phyloP scores from a whole-genome alignment of 1,140 invertebrate genomes.

The Drosophila tsacasi region DNA sequence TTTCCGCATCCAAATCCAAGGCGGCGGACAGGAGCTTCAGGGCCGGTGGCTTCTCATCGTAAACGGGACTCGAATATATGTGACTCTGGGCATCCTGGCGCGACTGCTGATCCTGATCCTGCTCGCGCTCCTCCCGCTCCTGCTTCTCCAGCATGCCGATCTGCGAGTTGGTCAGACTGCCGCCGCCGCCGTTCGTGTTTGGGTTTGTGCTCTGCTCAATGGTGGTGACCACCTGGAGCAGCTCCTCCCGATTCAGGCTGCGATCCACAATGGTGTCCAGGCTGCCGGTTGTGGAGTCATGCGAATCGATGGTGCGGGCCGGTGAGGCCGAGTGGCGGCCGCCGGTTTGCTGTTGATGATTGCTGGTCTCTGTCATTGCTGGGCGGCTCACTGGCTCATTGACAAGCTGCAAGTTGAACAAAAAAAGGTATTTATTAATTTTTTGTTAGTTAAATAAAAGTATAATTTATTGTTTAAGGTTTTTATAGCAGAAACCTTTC shows the following conservation, averaged over 20 bases:
- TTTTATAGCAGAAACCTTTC: background rate
- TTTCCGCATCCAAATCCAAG: conserved; percentile 24
- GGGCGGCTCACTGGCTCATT: conserved; percentile 52
- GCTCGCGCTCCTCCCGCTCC: conserved; percentile 10
- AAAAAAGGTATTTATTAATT: background rate
- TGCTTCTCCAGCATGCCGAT: conserved; percentile 68
- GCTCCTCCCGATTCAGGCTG: conserved; percentile 67
- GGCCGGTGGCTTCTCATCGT: conserved; percentile 72
- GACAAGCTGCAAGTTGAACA: conserved; percentile 21
- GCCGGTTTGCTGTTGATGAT: conserved; percentile 27
- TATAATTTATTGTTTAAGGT: background rate
- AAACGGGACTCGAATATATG: conserved; percentile 83
- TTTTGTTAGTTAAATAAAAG: too few species aligned
- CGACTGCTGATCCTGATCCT: conserved; percentile 24
- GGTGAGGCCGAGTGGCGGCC: conserved; percentile 79
- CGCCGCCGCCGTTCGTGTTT: conserved; percentile 49
- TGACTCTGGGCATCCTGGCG: conserved; percentile 81
- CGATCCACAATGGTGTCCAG: conserved; percentile 83
- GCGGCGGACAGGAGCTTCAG: conserved; percentile 62
- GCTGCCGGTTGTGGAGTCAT: conserved; percentile 78
- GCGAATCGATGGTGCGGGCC: conserved; percentile 81
- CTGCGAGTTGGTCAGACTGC: conserved; percentile 76
- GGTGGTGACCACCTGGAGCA: conserved; percentile 58
- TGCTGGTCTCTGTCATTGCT: conserved; percentile 56
- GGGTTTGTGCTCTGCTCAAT: conserved; percentile 77